Percentiles rank a stretch among this genome's conserved stretches.
These are phyloP conservation scores for Theocolax elegans DNA, from an alignment of 1,140 invertebrate species.

Conservation along the genomic window DNA sequence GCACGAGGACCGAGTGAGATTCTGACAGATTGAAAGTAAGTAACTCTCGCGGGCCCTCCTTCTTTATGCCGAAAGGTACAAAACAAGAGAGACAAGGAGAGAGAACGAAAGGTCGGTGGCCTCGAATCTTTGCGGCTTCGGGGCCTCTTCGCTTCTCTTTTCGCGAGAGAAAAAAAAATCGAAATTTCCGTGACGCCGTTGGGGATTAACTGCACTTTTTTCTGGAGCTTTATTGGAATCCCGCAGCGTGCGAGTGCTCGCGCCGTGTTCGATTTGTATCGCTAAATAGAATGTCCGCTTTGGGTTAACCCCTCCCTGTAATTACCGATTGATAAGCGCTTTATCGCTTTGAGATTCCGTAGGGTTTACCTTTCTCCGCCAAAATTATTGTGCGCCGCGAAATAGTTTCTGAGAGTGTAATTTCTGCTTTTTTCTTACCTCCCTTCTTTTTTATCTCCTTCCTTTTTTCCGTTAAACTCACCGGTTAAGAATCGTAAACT, in stretches of 20 bases:
- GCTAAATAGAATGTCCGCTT: conserved; percentile 26
- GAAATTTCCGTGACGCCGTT: conserved; percentile 34
- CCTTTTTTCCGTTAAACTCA: conserved; percentile 15
- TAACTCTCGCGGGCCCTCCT: conserved; percentile 30
- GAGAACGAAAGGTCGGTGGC: conserved; percentile 17
- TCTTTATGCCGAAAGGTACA: conserved; percentile 27
- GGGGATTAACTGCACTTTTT: conserved; percentile 39
- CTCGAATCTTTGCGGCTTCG: conserved; percentile 17
- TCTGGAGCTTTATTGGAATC: conserved; percentile 22
- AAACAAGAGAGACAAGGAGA: neutral
- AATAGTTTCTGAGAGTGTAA: conserved; percentile 22
- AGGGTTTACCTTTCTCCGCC: conserved; percentile 9
- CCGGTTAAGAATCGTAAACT: neutral
- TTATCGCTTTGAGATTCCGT: conserved; percentile 29
- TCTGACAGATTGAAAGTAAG: conserved; percentile 43
- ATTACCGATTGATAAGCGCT: conserved; percentile 38
- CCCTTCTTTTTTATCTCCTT: neutral
- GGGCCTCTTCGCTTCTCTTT: neutral
- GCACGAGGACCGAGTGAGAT: conserved; percentile 36
- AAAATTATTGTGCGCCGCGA: conserved; percentile 25
- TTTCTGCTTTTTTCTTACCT: conserved; percentile 5
- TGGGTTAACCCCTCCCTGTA: conserved; percentile 19
- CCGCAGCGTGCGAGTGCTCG: conserved; percentile 3
- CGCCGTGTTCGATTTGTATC: conserved; percentile 33
- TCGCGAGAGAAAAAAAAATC: conserved; percentile 11